Evolutionary conservation across 2,113 vertebrate species (phyloP).

Genomic region (Sphaerodactylus townsendi): DNA sequence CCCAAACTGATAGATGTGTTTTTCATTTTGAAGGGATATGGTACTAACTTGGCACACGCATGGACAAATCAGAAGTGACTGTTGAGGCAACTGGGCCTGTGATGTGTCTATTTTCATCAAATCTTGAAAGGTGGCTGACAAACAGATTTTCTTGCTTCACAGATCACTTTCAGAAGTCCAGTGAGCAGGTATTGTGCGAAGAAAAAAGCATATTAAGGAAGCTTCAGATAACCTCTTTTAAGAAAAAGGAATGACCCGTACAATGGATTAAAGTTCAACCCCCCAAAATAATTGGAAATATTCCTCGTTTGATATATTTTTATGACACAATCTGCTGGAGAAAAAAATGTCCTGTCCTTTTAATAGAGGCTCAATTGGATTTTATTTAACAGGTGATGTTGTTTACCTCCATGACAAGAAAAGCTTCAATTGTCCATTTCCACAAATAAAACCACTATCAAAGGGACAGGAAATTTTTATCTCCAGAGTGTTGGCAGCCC

Average conservation of each 20-base stretch:
- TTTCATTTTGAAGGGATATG: slow-evolving; percentile 56
- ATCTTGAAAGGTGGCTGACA: slow-evolving; percentile 60
- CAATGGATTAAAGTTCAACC: background rate
- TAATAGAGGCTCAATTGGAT: too few species aligned
- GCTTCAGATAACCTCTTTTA: slow-evolving; percentile 29
- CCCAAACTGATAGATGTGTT: slow-evolving; percentile 40
- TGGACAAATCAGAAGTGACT: slow-evolving; percentile 64
- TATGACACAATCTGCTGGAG: slow-evolving; percentile 14
- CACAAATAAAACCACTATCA: too few species aligned
- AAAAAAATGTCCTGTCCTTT: too few species aligned
- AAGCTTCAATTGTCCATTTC: too few species aligned
- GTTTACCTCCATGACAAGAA: too few species aligned
- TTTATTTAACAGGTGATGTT: too few species aligned
- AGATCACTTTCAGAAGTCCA: slow-evolving; percentile 47
- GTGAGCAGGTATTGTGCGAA: slow-evolving; percentile 39
- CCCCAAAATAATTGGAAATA: background rate
- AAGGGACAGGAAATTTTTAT: too few species aligned
- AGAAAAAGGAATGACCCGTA: slow-evolving; percentile 15
- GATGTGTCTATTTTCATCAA: slow-evolving; percentile 70
- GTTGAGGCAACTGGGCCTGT: slow-evolving; percentile 60
- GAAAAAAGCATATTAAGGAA: slow-evolving; percentile 42
- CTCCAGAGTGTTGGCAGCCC: too few species aligned
- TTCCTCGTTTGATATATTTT: slow-evolving; percentile 41
- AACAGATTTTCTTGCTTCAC: slow-evolving; percentile 52
- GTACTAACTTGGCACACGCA: slow-evolving; percentile 60